Percentiles rank a stretch among this genome's conserved stretches.
Evolutionary conservation across 2,888 invertebrate species (phyloP).

Genomic region (Helobdella robusta): DNA sequence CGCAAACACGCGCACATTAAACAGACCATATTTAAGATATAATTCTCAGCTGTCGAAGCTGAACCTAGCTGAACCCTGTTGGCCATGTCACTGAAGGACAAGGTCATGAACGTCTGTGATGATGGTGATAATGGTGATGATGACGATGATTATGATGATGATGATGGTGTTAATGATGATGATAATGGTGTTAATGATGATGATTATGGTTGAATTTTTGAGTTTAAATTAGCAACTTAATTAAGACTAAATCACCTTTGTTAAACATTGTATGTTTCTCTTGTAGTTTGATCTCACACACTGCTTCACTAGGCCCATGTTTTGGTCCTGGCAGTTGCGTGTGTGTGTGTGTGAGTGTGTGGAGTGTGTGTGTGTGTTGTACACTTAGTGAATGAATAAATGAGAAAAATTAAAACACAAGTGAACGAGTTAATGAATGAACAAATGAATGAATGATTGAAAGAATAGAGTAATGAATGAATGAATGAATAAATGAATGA

Average conservation of each 20-base stretch:
- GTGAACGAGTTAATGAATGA: too few species aligned
- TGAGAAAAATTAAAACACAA: too few species aligned
- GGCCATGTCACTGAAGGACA: slow-evolving; percentile 78
- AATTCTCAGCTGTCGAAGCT: slow-evolving; percentile 79
- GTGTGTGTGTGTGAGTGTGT: not conserved
- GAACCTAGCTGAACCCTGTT: slow-evolving; percentile 75
- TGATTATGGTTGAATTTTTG: not conserved
- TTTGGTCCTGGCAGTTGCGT: slow-evolving; percentile 52
- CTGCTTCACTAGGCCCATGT: slow-evolving; percentile 59
- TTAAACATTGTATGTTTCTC: slow-evolving; percentile 89
- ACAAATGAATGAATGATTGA: too few species aligned
- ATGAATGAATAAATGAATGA: not conserved
- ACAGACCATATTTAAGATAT: slow-evolving; percentile 83
- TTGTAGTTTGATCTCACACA: slow-evolving; percentile 80
- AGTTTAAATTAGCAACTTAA: not conserved
- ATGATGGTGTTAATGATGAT: not conserved
- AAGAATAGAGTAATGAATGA: too few species aligned
- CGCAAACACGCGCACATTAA: not conserved
- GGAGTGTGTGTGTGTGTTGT: not conserved
- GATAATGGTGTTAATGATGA: not conserved
- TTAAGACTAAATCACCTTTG: slow-evolving; percentile 55
- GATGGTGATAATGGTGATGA: not conserved
- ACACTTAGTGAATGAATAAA: too few species aligned
- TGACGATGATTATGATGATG: not conserved
- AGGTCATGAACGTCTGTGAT: slow-evolving; percentile 68